These are phyloP conservation scores for Aspidoscelis tigris DNA, from an alignment of 2,113 vertebrate genomes.

Conservation along the genomic window DNA sequence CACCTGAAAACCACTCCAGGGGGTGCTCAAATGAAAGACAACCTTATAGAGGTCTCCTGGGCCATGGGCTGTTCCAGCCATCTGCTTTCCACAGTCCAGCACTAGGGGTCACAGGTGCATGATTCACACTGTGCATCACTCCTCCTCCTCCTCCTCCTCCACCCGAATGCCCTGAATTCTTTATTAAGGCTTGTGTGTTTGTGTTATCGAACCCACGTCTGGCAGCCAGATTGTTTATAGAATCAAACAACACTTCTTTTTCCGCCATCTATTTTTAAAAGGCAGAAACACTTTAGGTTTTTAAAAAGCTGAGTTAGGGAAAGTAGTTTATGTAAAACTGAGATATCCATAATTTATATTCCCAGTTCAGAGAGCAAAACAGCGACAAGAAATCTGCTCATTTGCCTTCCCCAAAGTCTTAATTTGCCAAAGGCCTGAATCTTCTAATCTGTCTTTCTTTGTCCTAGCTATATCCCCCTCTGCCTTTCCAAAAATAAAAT, in stretches of 20 bases:
- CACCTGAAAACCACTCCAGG: no score
- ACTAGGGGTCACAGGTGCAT: no score
- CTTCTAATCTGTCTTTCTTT: neutral
- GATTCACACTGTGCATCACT: no score
- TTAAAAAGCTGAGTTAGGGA: conserved; percentile 18
- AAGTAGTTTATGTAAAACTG: conserved; percentile 9
- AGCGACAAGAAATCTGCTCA: conserved; percentile 22
- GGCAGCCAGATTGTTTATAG: neutral
- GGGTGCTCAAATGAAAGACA: no score
- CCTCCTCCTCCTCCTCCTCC: no score
- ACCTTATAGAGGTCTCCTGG: no score
- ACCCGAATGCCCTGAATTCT: neutral
- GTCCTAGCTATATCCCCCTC: neutral
- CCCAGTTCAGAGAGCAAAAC: conserved; percentile 29
- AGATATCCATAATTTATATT: conserved; percentile 29
- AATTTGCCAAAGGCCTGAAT: conserved; percentile 18
- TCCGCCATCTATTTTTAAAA: conserved; percentile 9
- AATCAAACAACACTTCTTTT: neutral
- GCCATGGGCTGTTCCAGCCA: no score
- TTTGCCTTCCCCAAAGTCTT: conserved; percentile 1
- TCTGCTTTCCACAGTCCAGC: no score
- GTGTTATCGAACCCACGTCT: neutral
- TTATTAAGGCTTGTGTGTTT: neutral
- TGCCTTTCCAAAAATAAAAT: neutral
- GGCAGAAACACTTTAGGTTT: neutral